Base-by-base conservation (phyloP, 2,113 vertebrate species). In the Catharus bicknelli region DNA sequence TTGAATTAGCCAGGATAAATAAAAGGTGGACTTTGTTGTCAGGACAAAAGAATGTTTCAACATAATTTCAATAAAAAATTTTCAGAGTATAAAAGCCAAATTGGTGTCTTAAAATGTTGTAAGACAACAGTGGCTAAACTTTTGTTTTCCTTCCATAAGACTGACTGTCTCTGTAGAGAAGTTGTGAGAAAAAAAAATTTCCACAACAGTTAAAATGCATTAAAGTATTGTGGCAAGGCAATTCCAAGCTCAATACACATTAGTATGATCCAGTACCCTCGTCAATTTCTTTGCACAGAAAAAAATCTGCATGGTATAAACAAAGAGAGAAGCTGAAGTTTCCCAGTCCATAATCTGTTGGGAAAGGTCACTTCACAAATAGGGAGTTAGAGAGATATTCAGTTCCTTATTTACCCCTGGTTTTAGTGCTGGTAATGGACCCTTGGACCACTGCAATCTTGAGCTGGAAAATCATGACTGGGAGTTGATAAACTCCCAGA, bases 401-500 rank as follows among this genome's bases (percentile, higher is more conserved):
- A 54, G 13, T 17, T 21, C 12, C 16, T 40, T 43, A 20, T 68
- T 81, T 2, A 1, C 3, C 11, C 11, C 6, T 58, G 32, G 11
- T 29, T 91, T 78, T 58, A 59, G 16, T 5, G 27, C 2, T 1
- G 1, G 2, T 38, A 16, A n/a, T 50, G 25, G 29, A 12, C 5
- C 14, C 11, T 53, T 58, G 11, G 17, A 38, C 8, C 4, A 10
- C 12, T 5, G 2, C 13, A 50, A 4, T 11, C 3, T 9, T 72
- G 15, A 32, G 9, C 11, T 61, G 22, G 11, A 74, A 74, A 26
- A 29, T 4, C 0, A 0, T 53, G 11, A 45, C 11, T 22, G 3
- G 2, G 4, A 2, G 1, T 8, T 63, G 47, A 57, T 27, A 48
- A 61, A 72, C 2, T 51, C 16, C 10, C 15, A 57, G 12, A 7